Conservation (phyloP, 2,888 invertebrate genomes). For the Hydrotaea diabolus region DNA sequence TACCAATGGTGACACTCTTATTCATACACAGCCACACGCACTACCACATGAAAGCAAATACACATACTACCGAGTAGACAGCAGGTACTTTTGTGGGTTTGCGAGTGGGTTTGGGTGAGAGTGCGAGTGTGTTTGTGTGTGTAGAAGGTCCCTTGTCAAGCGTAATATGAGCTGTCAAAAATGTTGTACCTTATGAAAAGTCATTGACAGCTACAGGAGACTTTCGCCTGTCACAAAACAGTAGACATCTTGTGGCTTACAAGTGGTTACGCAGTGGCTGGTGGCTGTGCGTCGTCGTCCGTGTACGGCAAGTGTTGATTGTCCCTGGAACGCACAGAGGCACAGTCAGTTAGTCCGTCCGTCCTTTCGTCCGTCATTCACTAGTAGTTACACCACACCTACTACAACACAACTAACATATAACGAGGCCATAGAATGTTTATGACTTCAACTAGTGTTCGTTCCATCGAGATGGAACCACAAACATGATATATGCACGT, state of each 20-base stretch:
- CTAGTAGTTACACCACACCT: background rate
- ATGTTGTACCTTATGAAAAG: conserved; percentile 58
- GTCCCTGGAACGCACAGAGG: background rate
- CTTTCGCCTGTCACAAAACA: conserved; percentile 36
- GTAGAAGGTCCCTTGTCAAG: conserved; percentile 63
- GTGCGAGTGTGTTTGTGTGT: too few relatives aligned
- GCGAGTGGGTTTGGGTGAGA: background rate
- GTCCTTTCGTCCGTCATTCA: too few relatives aligned
- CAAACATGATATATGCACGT: too few relatives aligned
- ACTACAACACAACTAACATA: too few relatives aligned
- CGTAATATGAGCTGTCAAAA: conserved; percentile 66
- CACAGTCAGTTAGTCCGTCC: background rate
- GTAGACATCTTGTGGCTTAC: conserved; percentile 55
- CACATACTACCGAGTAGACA: background rate
- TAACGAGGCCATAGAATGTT: background rate
- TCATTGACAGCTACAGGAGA: conserved; percentile 61
- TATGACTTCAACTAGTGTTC: background rate
- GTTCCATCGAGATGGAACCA: conserved; percentile 13
- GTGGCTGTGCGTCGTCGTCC: background rate
- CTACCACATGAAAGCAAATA: background rate
- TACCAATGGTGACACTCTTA: conserved; percentile 10
- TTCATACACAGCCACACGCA: background rate
- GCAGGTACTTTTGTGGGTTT: conserved; percentile 7
- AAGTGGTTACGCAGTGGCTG: conserved; percentile 51
- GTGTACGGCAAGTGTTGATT: background rate